A percentile compares a stretch with the other conserved stretches of the same genome.
phyloP scores from a whole-genome alignment of 2,797 vertebrate species.

The Hemitrygon akajei region DNA sequence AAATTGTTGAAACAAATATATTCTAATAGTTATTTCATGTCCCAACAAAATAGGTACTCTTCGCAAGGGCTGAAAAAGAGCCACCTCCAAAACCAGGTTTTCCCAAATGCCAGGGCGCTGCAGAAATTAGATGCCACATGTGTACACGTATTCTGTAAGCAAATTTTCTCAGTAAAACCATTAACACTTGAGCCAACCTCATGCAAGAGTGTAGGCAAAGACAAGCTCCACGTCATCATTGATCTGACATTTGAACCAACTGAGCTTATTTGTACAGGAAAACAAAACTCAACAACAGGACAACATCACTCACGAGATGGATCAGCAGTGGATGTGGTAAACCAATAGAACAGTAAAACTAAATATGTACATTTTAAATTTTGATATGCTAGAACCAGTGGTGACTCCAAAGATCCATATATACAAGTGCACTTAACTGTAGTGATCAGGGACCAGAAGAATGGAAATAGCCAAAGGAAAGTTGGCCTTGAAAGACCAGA shows the following conservation, averaged over 20 bases:
- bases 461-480: neutral
- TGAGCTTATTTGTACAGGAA: neutral
- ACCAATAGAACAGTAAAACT: neutral
- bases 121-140: neutral
- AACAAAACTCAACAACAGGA: neutral
- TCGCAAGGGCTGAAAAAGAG: neutral
- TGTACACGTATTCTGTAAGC: neutral
- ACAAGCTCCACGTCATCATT: neutral
- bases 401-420: neutral
- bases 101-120: neutral
- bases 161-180: neutral
- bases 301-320: neutral
- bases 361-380: neutral
- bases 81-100: neutral
- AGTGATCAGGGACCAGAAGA: neutral
- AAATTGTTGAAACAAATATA: neutral
- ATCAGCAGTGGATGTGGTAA: neutral
- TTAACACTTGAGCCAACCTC: neutral
- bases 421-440: neutral
- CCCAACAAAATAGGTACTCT: neutral
- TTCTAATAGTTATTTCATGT: neutral
- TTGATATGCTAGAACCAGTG: neutral
- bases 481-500: neutral
- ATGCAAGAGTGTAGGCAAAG: neutral
- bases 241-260: neutral